phyloP scores from a whole-genome alignment of 2,888 invertebrate species.

The Drosophila kanekoi region DNA sequence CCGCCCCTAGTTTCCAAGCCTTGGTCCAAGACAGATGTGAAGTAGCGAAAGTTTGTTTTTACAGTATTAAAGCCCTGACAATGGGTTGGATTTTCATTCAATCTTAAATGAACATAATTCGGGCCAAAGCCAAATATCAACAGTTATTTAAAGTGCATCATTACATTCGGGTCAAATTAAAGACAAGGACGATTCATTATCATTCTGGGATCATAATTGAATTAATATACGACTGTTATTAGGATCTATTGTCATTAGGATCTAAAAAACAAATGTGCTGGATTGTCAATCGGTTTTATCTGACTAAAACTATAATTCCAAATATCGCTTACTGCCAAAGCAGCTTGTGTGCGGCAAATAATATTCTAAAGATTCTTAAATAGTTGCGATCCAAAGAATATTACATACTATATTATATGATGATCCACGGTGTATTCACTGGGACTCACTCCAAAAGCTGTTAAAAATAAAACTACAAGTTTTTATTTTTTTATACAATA shows the following conservation, averaged over 20 bases:
- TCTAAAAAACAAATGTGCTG: constrained; percentile 6
- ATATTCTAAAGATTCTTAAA: constrained; percentile 39
- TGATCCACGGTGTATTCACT: constrained; percentile 57
- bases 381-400: constrained; percentile 58
- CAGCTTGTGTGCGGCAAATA: constrained; percentile 43
- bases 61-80: constrained; percentile 44
- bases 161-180: not conserved
- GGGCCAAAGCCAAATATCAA: no score
- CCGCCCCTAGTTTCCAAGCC: constrained; percentile 4
- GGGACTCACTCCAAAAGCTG: constrained; percentile 31
- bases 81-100: not conserved
- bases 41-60: constrained; percentile 17
- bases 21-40: constrained; percentile 10
- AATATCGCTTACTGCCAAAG: constrained; percentile 50
- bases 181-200: not conserved
- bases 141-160: not conserved
- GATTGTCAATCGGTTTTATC: constrained; percentile 10
- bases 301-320: constrained; percentile 22
- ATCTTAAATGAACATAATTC: not conserved
- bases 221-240: constrained; percentile 4
- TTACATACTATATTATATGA: constrained; percentile 29
- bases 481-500: constrained; percentile 58
- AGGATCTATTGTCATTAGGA: constrained; percentile 15
- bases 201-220: constrained; percentile 2
- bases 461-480: constrained; percentile 48